These are phyloP conservation scores for Antechinus stuartii DNA, from an alignment of 2,113 vertebrate genomes.

Conservation along the genomic window DNA sequence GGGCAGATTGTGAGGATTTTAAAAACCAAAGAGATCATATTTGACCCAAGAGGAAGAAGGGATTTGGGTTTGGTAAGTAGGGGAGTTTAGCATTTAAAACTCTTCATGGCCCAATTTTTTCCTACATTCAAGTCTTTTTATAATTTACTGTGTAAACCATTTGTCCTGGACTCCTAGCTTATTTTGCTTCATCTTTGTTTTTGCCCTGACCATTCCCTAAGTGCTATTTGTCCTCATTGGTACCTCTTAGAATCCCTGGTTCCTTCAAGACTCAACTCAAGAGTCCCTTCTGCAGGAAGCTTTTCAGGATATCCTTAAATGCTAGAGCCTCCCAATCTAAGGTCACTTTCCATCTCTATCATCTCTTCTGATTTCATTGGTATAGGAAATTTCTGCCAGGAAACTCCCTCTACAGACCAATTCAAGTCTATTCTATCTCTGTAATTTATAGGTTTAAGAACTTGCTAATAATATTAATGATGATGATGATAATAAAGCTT, in stretches of 20 bases:
- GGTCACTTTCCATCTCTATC: neutral
- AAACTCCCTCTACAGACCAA: neutral
- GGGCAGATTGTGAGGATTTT: neutral
- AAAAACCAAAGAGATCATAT: neutral
- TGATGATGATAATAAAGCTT: neutral
- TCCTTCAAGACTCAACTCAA: neutral
- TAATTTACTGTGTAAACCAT: neutral
- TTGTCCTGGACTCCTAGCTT: neutral
- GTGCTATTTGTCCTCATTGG: neutral
- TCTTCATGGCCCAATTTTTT: neutral
- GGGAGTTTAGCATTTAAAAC: neutral
- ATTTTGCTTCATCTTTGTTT: neutral
- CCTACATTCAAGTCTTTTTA: neutral
- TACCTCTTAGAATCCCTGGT: neutral
- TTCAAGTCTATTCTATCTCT: neutral
- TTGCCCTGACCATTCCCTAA: neutral
- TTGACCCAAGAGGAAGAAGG: neutral
- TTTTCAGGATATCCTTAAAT: neutral
- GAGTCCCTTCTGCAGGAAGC: neutral
- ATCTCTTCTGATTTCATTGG: neutral
- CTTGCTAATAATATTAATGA: neutral
- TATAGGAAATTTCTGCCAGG: neutral
- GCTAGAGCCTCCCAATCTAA: neutral
- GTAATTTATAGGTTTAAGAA: neutral
- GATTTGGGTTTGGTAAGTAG: neutral